phyloP scores from a whole-genome alignment of 1,140 invertebrate species.

The Steinernema khuongi region DNA sequence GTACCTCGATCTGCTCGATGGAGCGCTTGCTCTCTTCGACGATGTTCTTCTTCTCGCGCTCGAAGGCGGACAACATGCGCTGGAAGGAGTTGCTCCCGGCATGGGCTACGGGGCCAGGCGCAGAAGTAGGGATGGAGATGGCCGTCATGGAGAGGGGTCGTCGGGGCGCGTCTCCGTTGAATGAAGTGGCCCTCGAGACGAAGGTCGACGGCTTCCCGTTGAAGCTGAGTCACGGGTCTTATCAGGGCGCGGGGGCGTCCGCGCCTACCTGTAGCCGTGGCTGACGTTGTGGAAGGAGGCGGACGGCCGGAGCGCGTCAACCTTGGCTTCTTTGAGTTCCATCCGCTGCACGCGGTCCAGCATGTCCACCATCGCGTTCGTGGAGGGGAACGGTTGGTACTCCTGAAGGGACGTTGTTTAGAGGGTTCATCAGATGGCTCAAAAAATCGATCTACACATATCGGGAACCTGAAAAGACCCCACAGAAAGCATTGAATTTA shows the following conservation, averaged over 20 bases:
- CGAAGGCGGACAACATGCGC: constrained; percentile 2
- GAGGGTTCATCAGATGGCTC: neutral
- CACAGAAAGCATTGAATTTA: too few relatives aligned
- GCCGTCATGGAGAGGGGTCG: constrained; percentile 4
- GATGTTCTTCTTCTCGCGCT: constrained; percentile 12
- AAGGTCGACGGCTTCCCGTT: constrained; percentile 2
- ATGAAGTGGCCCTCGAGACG: neutral
- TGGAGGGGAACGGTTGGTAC: neutral
- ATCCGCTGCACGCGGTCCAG: constrained; percentile 5
- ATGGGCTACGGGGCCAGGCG: neutral
- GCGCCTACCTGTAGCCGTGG: neutral
- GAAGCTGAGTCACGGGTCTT: constrained; percentile 5
- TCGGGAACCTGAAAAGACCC: too few relatives aligned
- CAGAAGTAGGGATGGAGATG: neutral
- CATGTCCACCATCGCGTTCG: constrained; percentile 5
- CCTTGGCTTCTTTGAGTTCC: neutral
- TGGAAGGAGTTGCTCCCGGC: neutral
- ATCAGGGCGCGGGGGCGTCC: neutral
- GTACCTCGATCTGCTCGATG: constrained; percentile 13
- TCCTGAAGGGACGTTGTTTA: neutral
- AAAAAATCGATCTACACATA: too few relatives aligned
- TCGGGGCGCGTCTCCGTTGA: neutral
- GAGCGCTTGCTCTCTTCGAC: constrained; percentile 1
- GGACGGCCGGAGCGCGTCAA: neutral
- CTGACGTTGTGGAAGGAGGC: neutral